A percentile compares a stretch with the other conserved stretches of the same genome.
These are phyloP conservation scores for Pampus argenteus DNA, from an alignment of 2,797 vertebrate species.

Conservation along the genomic window DNA sequence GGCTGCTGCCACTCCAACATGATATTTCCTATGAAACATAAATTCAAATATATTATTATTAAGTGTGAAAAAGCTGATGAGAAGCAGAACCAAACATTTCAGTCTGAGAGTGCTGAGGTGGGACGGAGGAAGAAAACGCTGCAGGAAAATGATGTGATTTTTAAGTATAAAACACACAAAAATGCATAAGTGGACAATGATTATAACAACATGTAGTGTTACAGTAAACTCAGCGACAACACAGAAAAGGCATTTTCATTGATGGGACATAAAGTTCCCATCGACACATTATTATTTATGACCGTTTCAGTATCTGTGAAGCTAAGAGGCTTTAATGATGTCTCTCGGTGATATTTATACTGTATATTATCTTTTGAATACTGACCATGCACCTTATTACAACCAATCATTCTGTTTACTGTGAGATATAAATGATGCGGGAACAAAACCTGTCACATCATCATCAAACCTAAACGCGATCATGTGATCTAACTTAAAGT, in stretches of 20 bases:
- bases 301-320: background rate
- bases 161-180: background rate
- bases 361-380: background rate
- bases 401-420: too few species aligned
- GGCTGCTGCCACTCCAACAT: background rate
- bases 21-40: background rate
- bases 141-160: background rate
- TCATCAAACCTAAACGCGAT: too few species aligned
- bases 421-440: too few species aligned
- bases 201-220: background rate
- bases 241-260: conserved; percentile 4
- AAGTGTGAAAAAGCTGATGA: background rate
- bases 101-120: background rate
- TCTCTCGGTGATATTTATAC: background rate
- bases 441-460: too few species aligned
- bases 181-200: background rate
- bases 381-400: too few species aligned
- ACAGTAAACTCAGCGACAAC: background rate
- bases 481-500: too few species aligned
- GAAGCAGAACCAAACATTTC: background rate
- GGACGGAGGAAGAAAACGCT: background rate
- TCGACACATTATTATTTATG: background rate
- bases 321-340: background rate
- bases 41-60: background rate
- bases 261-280: background rate